Evolutionary conservation across 2,888 invertebrate genomes (phyloP).

Genomic region (Nowickia ferox): DNA sequence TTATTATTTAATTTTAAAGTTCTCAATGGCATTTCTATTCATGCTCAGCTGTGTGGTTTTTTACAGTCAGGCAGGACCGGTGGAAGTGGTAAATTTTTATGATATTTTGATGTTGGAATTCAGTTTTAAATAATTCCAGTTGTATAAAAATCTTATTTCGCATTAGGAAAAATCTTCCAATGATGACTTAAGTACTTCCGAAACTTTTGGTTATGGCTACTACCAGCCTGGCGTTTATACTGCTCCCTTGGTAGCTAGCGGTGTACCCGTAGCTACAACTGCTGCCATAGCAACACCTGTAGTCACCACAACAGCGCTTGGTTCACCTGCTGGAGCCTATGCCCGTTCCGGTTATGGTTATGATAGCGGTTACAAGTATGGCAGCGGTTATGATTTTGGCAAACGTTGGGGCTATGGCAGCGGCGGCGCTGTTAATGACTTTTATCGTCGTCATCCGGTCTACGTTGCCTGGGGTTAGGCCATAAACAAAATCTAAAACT

Average conservation of each 20-base stretch:
- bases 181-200: constrained; percentile 74
- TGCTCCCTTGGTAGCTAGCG: neutral
- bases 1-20: neutral
- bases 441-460: constrained; percentile 68
- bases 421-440: constrained; percentile 70
- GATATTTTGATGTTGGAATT: neutral
- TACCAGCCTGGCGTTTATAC: constrained; percentile 72
- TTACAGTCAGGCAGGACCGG: constrained; percentile 61
- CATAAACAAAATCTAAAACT: neutral
- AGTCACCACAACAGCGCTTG: constrained; percentile 1
- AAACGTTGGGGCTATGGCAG: constrained; percentile 72
- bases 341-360: constrained; percentile 70
- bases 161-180: constrained; percentile 58
- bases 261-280: constrained; percentile 34
- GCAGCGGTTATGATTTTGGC: constrained; percentile 71
- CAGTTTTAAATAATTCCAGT: neutral
- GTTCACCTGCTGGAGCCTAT: constrained; percentile 32
- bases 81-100: constrained; percentile 48
- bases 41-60: constrained; percentile 46
- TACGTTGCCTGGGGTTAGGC: constrained; percentile 70
- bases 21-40: constrained; percentile 6
- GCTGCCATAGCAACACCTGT: constrained; percentile 45
- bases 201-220: constrained; percentile 76
- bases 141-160: neutral
- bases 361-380: constrained; percentile 71